Base-by-base conservation (phyloP, 2,888 invertebrate species). In the Thymelicus sylvestris region DNA sequence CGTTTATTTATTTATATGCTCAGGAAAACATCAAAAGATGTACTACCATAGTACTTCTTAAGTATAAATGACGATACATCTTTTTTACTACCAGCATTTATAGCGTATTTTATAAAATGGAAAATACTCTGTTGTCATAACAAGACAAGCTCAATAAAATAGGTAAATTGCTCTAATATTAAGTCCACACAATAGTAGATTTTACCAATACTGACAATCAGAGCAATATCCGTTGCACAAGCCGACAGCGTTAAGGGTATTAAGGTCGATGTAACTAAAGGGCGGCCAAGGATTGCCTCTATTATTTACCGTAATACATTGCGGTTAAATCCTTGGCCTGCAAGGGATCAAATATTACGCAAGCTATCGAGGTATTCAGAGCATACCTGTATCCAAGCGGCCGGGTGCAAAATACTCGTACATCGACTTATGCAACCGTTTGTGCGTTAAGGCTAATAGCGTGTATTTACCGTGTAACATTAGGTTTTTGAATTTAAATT, bases 361-460 rank as follows among this genome's bases (percentile, higher is more conserved):
- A 71, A 71, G 71, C 48, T 61, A 66, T 71, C 71, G 71, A 71
- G 71, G 61, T 71, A 71, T 71, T 71, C 71, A 71, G 71, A 71
- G 71, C 71, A 71, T 71, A 71, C 71, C 61, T 71, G 83, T 95
- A 95, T 76, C 95, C 96, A 0, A 96, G 96, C 61, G 96, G 55
- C 12, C 44, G 10, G 44, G 12, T 31, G 61, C 47, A 62, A 71
- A 59, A 71, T 62, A 62, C 61, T 62, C 96, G 0, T 95, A 95
- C 7, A 86, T 96, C 74, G 96, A 96, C 63, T 96, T 96, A 67
- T 67, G 71, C 66, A 71, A 71, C 62, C 19, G 38, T 52, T 67
- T 39, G 6, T 48, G 48, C n/a, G 64, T 68, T 55, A n/a, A 67
- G 63, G 70, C 31, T 61, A 50, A 50, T 66, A 66, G 41, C 8